Evolutionary conservation across 2,113 vertebrate genomes (phyloP).

Genomic region (Ictalurus furcatus): DNA sequence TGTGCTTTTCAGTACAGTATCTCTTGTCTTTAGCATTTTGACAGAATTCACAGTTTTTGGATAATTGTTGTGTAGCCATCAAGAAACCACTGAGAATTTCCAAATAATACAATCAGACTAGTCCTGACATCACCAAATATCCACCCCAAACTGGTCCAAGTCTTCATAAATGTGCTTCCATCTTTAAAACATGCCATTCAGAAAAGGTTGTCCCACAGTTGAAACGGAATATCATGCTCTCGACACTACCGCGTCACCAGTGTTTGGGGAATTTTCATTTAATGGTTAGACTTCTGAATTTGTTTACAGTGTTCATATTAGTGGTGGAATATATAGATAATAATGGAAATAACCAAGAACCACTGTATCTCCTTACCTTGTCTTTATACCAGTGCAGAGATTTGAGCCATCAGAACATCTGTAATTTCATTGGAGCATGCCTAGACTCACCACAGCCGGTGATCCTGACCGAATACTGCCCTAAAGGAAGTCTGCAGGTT

Average conservation of each 20-base stretch:
- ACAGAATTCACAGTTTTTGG: no score
- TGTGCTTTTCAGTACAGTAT: not conserved
- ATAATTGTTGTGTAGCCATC: not conserved
- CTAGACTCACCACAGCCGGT: conserved; percentile 48
- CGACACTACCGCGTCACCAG: not conserved
- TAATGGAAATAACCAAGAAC: not conserved
- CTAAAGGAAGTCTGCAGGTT: conserved; percentile 59
- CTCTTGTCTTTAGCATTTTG: not conserved
- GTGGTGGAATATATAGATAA: not conserved
- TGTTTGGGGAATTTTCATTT: not conserved
- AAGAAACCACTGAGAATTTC: not conserved
- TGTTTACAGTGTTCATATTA: not conserved
- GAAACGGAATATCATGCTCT: not conserved
- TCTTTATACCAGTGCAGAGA: conserved; percentile 48
- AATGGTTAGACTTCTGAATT: not conserved
- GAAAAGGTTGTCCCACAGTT: not conserved
- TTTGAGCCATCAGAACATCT: conserved; percentile 54
- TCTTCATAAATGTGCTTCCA: not conserved
- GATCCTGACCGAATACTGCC: conserved; percentile 54
- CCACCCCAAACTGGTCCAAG: not conserved
- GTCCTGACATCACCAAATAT: not conserved
- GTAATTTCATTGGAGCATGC: conserved; percentile 51
- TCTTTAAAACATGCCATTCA: not conserved
- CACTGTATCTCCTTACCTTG: not conserved
- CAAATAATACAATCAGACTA: not conserved